Evolutionary conservation across 2,888 invertebrate genomes (phyloP).

Genomic region (Drosophila subsilvestris): DNA sequence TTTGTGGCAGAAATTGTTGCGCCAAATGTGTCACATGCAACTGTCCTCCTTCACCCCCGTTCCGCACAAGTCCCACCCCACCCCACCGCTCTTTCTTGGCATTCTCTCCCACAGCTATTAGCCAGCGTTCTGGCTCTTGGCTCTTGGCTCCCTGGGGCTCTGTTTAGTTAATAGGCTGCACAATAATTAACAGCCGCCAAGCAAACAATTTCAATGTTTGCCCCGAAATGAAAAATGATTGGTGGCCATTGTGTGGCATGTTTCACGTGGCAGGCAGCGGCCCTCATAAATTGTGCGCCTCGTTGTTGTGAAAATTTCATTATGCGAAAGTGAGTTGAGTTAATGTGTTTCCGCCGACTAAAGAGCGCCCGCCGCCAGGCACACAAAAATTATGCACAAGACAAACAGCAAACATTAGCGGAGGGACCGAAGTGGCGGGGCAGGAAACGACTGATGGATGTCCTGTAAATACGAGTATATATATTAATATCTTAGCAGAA

Average conservation of each 20-base stretch:
- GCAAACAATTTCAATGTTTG: conserved; percentile 55
- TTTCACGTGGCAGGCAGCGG: conserved; percentile 37
- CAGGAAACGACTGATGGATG: conserved; percentile 10
- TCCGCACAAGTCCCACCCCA: not conserved
- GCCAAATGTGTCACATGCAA: conserved; percentile 66
- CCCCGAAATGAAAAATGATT: conserved; percentile 65
- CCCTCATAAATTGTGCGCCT: conserved; percentile 60
- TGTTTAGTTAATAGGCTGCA: conserved; percentile 64
- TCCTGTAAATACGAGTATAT: conserved; percentile 1
- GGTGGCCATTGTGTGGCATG: conserved; percentile 40
- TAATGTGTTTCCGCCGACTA: conserved; percentile 55
- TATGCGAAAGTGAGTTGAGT: conserved; percentile 75
- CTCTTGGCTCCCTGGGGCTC: conserved; percentile 34
- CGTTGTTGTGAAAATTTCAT: conserved; percentile 65
- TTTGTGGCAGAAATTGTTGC: conserved; percentile 70
- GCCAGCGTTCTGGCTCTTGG: conserved; percentile 31
- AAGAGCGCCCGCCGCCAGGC: conserved; percentile 6
- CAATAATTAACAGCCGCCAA: conserved; percentile 70
- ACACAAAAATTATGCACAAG: conserved; percentile 58
- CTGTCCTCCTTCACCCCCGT: conserved; percentile 21
- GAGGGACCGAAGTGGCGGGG: conserved; percentile 1
- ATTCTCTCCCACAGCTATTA: conserved; percentile 18
- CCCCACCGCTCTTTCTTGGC: not conserved
- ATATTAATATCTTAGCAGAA: too few species aligned
- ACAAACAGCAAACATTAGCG: conserved; percentile 34